Conservation (phyloP, 2,113 vertebrate species). For the Pygoscelis antarcticus region DNA sequence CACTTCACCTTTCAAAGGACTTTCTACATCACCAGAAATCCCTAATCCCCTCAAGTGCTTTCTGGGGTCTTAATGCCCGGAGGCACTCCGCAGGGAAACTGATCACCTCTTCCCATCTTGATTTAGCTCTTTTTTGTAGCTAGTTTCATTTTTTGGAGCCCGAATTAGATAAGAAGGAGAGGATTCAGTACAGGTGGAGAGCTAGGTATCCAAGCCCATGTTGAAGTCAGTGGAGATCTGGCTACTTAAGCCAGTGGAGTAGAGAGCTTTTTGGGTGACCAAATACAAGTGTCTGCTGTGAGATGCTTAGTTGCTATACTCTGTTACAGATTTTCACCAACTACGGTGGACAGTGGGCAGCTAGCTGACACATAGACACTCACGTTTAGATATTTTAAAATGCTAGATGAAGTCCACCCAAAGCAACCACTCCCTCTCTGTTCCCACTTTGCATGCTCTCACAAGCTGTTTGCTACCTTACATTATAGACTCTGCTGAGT, state of each 20-base stretch:
- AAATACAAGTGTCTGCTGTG: background rate
- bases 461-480: conserved; percentile 29
- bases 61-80: background rate
- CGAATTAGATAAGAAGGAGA: background rate
- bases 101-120: background rate
- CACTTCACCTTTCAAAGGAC: background rate
- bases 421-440: background rate
- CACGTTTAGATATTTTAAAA: conserved; percentile 24
- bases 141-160: background rate
- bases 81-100: background rate
- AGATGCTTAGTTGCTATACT: background rate
- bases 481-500: background rate
- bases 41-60: background rate
- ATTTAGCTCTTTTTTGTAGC: background rate
- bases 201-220: background rate
- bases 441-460: background rate
- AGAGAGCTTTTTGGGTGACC: background rate
- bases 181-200: background rate
- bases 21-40: background rate
- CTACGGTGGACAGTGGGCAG: background rate
- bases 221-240: background rate
- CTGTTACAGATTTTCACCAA: background rate
- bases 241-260: background rate
- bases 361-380: background rate
- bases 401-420: background rate